Evolutionary conservation across 2,113 vertebrate genomes (phyloP).

Genomic region (Oryzias melastigma): DNA sequence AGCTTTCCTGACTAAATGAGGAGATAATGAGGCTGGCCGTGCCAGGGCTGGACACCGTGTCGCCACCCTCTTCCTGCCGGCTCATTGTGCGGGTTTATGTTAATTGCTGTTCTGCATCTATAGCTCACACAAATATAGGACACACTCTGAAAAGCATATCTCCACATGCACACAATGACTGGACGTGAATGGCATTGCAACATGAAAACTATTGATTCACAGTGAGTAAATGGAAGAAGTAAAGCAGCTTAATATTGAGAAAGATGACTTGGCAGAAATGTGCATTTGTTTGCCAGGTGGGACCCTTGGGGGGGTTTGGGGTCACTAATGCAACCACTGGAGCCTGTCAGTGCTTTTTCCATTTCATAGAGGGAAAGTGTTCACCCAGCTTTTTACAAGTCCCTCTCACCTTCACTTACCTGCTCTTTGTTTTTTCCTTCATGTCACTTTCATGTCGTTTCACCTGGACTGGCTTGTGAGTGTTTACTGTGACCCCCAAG

Average conservation of each 20-base stretch:
- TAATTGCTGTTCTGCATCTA: slow-evolving; percentile 27
- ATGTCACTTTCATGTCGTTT: slow-evolving; percentile 14
- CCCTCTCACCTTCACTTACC: slow-evolving; percentile 16
- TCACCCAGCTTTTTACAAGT: slow-evolving; percentile 34
- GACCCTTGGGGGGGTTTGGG: neutral
- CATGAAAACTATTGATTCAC: slow-evolving; percentile 33
- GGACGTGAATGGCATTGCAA: slow-evolving; percentile 28
- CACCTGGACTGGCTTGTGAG: neutral
- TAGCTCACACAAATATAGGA: neutral
- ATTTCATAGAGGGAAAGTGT: slow-evolving; percentile 36
- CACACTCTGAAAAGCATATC: slow-evolving; percentile 22
- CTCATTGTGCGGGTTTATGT: slow-evolving; percentile 30
- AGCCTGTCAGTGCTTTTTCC: slow-evolving; percentile 24
- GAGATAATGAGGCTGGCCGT: slow-evolving; percentile 50
- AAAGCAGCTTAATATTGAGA: slow-evolving; percentile 17
- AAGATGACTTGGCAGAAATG: slow-evolving; percentile 16
- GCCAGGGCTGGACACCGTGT: slow-evolving; percentile 17
- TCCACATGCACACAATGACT: slow-evolving; percentile 20
- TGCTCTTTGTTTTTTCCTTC: neutral
- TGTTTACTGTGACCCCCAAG: slow-evolving; percentile 1
- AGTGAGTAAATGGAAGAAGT: slow-evolving; percentile 7
- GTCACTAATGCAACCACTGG: slow-evolving; percentile 44
- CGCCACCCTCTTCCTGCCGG: slow-evolving; percentile 25
- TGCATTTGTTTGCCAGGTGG: slow-evolving; percentile 14
- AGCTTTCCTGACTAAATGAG: slow-evolving; percentile 48